Evolutionary conservation across 2,113 vertebrate genomes (phyloP).

Genomic region (Hypomesus transpacificus): DNA sequence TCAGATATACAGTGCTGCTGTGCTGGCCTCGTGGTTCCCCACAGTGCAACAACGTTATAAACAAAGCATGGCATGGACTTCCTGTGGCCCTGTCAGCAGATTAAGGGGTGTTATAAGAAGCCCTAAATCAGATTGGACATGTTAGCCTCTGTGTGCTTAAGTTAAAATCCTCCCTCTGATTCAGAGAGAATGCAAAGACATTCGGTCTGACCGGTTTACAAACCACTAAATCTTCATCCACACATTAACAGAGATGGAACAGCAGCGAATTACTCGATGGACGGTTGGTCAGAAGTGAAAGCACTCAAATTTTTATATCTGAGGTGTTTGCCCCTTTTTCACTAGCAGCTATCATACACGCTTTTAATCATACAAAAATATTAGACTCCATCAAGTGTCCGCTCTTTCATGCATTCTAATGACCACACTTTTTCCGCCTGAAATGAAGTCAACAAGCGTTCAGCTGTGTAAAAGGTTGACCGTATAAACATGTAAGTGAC

Average conservation of each 20-base stretch:
- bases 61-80: constrained; percentile 24
- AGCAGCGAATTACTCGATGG: no score
- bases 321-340: no score
- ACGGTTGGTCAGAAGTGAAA: no score
- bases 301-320: no score
- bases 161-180: constrained; percentile 16
- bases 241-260: no score
- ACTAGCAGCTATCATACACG: no score
- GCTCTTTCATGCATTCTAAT: constrained; percentile 37
- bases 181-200: background rate
- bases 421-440: background rate
- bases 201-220: no score
- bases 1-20: constrained; percentile 1
- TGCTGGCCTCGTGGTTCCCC: constrained; percentile 24
- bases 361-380: no score
- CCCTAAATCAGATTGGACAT: background rate
- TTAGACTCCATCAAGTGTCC: constrained; percentile 19
- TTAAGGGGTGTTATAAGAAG: background rate
- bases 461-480: constrained; percentile 18
- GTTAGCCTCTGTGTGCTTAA: background rate
- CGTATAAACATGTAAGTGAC: constrained; percentile 41
- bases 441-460: constrained; percentile 33
- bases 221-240: no score
- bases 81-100: background rate
- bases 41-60: constrained; percentile 25